Conservation (phyloP, 1,140 invertebrate genomes). For the Macrobrachium nipponense region DNA sequence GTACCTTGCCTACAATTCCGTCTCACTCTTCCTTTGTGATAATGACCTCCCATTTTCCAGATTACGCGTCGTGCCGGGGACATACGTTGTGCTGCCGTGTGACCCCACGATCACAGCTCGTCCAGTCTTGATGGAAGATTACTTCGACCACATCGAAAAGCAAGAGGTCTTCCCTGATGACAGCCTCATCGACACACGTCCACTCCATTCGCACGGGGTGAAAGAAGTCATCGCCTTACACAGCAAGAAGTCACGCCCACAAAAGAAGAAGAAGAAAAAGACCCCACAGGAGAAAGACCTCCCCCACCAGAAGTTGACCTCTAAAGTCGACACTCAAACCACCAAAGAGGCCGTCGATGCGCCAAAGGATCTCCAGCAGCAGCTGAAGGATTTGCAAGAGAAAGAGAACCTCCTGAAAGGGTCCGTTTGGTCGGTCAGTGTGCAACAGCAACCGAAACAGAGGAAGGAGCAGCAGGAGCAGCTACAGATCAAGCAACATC, state of each 20-base stretch:
- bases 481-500: background rate
- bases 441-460: background rate
- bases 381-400: slow-evolving; percentile 7
- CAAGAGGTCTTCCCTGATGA: slow-evolving; percentile 16
- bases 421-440: background rate
- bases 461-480: background rate
- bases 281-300: too few relatives aligned
- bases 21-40: background rate
- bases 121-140: slow-evolving; percentile 5
- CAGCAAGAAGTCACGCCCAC: too few relatives aligned
- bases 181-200: background rate
- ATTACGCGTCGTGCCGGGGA: slow-evolving; percentile 27
- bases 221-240: too few relatives aligned
- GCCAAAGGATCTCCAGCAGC: background rate
- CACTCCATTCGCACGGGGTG: background rate
- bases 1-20: background rate
- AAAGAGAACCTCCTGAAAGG: background rate
- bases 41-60: background rate
- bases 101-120: slow-evolving; percentile 35
- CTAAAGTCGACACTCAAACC: too few relatives aligned
- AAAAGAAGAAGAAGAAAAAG: too few relatives aligned
- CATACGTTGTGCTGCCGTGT: slow-evolving; percentile 42
- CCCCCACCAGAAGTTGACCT: too few relatives aligned
- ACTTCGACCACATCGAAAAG: slow-evolving; percentile 22
- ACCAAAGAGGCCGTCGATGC: too few relatives aligned